Evolutionary conservation across 2,797 vertebrate genomes (phyloP), one percentile per base, ranked within the genome.

Genomic region (Mormyrops boulengeri): DNA sequence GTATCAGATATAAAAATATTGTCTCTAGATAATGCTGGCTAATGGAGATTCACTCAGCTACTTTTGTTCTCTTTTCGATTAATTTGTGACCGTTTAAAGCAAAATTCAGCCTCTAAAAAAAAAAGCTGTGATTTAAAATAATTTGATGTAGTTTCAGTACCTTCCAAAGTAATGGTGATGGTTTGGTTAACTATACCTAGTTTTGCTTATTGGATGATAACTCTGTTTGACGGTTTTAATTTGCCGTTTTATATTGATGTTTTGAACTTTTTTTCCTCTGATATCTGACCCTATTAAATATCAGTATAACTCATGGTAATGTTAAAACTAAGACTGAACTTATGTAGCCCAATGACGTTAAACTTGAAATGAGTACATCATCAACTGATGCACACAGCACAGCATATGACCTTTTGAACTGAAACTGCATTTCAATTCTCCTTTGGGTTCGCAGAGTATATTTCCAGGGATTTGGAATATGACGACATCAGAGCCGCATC

Each of bases 401-500:
- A 53, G 12, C 84, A 30, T 52, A 50, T 50, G 34, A 87, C 49
- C 49, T 19, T 77, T 38, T 14, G 11, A 55, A 88, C 14, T 77
- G 60, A 90, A 84, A 22, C 38, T 52, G 38, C 38, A 85, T 88
- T 90, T 62, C 41, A 22, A 38, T 80, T 88, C 52, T 88, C 47
- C 84, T 49, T 88, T 80, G 73, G 53, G 73, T 90, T 88, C 9
- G 34, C 89, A 88, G 77, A 41, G 12, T 38, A 57, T 77, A 50
- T 60, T 90, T 57, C 66, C 22, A 22, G 17, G 52, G 52, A 88
- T 41, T 2, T 77, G 50, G 44, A 22, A 38, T 26, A 19, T 88
- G 73, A 90, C 69, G 17, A 34, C 89, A 30, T 60, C 52, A 52
- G 57, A 62, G 73, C 22, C 52, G 2, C 4, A 12, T 50, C 5